Conservation (phyloP, 2,888 invertebrate genomes). For the Philonicus albiceps region DNA sequence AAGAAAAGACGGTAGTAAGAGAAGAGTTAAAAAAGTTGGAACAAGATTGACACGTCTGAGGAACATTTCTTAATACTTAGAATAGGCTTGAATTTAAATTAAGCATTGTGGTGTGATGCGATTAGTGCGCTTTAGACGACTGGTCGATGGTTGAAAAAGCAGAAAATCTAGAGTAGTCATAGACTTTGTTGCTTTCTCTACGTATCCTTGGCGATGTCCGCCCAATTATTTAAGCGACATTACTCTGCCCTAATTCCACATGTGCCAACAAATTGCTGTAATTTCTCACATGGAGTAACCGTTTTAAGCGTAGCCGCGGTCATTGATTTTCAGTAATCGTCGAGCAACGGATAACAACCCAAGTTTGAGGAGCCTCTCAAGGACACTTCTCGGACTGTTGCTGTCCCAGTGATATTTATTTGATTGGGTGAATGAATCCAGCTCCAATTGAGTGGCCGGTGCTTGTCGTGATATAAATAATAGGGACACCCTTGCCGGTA, state of each 20-base stretch:
- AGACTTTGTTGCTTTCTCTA: not conserved
- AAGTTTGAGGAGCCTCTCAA: not conserved
- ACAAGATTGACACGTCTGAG: not conserved
- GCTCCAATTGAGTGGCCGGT: not conserved
- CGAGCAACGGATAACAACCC: too few species aligned
- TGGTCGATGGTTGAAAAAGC: not conserved
- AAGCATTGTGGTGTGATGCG: not conserved
- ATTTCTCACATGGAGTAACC: not conserved
- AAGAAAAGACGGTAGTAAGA: not conserved
- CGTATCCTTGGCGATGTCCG: conserved; percentile 31
- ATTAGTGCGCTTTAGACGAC: not conserved
- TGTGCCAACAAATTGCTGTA: conserved; percentile 38
- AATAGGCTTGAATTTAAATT: not conserved
- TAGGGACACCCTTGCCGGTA: not conserved
- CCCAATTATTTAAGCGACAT: not conserved
- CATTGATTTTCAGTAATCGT: conserved; percentile 17
- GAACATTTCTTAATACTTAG: not conserved
- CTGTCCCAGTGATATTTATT: conserved; percentile 1
- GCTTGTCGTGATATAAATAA: not conserved
- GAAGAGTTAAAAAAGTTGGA: not conserved
- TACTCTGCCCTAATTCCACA: not conserved
- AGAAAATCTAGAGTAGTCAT: not conserved
- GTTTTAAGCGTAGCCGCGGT: not conserved
- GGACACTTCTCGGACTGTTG: not conserved
- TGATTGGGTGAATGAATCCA: not conserved